phyloP scores from a whole-genome alignment of 1,140 invertebrate species.

The Lutraria rhynchaena region DNA sequence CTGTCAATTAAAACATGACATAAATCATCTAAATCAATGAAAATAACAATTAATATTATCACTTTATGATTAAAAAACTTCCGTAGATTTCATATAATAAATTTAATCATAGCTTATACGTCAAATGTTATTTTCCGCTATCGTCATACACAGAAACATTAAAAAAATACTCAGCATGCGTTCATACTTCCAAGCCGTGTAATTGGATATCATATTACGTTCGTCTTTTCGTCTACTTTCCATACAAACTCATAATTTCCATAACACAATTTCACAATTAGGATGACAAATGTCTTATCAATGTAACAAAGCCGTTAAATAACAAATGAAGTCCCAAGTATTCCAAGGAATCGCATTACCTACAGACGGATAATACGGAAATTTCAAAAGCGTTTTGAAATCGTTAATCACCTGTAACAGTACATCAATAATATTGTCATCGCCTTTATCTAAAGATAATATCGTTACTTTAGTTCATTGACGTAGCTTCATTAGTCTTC shows the following conservation, averaged over 20 bases:
- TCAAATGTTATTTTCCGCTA: too few species aligned
- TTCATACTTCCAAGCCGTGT: neutral
- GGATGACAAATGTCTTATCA: slow-evolving; percentile 50
- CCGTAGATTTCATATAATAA: too few species aligned
- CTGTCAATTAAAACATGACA: too few species aligned
- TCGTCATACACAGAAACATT: too few species aligned
- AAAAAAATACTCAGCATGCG: neutral
- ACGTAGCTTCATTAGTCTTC: neutral
- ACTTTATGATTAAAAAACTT: too few species aligned
- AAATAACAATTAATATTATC: too few species aligned
- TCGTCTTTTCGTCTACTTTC: slow-evolving; percentile 43
- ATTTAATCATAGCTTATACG: too few species aligned
- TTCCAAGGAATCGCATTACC: slow-evolving; percentile 39
- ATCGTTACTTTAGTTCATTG: slow-evolving; percentile 37
- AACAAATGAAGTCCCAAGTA: slow-evolving; percentile 46
- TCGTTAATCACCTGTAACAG: slow-evolving; percentile 48
- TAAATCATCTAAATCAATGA: too few species aligned
- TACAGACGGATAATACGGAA: slow-evolving; percentile 9
- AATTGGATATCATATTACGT: slow-evolving; percentile 39
- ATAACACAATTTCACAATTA: slow-evolving; percentile 56
- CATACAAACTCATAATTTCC: slow-evolving; percentile 29
- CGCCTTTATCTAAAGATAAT: slow-evolving; percentile 26
- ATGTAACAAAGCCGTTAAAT: slow-evolving; percentile 44
- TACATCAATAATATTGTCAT: slow-evolving; percentile 37
- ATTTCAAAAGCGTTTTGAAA: slow-evolving; percentile 16